phyloP scores from a whole-genome alignment of 2,113 vertebrate genomes.

The Sylvicapra grimmia region DNA sequence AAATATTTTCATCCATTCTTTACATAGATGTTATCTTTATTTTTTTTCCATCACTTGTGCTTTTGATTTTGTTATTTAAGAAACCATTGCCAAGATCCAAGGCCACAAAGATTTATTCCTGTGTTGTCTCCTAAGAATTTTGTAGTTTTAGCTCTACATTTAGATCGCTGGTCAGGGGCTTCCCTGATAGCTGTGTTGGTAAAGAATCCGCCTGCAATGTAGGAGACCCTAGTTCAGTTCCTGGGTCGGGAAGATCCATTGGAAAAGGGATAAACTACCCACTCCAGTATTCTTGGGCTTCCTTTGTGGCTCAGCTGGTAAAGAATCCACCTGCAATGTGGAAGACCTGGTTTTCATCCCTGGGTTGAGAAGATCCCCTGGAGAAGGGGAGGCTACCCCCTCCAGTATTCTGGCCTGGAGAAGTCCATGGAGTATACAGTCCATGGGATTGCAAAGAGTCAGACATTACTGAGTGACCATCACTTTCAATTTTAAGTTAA shows the following conservation, averaged over 20 bases:
- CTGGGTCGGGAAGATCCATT: background rate
- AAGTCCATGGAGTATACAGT: background rate
- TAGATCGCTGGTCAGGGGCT: background rate
- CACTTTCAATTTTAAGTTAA: background rate
- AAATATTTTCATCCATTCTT: background rate
- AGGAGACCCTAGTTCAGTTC: background rate
- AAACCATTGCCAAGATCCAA: background rate
- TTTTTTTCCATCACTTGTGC: background rate
- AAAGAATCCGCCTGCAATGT: background rate
- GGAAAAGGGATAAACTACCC: background rate
- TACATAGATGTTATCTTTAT: background rate
- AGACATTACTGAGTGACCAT: background rate
- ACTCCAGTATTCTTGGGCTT: background rate
- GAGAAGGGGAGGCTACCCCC: background rate
- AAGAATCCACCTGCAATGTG: background rate
- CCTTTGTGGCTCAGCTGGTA: background rate
- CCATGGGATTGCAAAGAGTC: background rate
- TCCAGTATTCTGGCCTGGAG: background rate
- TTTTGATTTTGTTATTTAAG: background rate
- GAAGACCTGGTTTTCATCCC: background rate
- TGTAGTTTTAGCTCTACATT: background rate
- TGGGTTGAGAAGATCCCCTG: background rate
- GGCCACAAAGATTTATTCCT: background rate
- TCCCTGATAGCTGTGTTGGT: background rate
- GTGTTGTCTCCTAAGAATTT: background rate